A percentile compares a stretch with the other conserved stretches of the same genome.
Conservation (phyloP, 2,113 vertebrate species). For the Xiphorhynchus elegans region DNA sequence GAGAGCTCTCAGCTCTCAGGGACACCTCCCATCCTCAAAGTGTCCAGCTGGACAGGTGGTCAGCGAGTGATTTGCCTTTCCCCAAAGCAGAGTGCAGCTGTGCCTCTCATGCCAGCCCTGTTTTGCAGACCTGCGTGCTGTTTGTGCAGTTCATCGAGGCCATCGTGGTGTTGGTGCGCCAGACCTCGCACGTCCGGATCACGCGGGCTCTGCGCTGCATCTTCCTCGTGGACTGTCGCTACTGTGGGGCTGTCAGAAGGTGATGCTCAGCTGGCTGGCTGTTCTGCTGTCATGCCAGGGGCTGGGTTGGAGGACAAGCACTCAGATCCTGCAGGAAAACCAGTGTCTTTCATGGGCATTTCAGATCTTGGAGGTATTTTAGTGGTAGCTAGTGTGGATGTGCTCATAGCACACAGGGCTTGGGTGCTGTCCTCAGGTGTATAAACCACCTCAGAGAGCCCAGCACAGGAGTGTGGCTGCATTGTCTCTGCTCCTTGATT, state of each 20-base stretch:
- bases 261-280: constrained; percentile 6
- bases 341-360: neutral
- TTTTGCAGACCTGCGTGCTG: constrained; percentile 86
- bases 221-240: constrained; percentile 96
- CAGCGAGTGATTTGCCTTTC: neutral
- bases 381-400: neutral
- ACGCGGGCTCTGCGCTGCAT: constrained; percentile 95
- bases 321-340: neutral
- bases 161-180: constrained; percentile 93
- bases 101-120: neutral
- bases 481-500: neutral
- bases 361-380: neutral
- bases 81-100: neutral
- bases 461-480: neutral
- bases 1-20: neutral
- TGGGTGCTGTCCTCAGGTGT: neutral
- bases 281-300: neutral
- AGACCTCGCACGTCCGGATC: constrained; percentile 92
- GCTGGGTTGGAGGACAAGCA: neutral
- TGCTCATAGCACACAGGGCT: neutral
- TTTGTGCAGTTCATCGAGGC: constrained; percentile 94
- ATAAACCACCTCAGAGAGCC: neutral
- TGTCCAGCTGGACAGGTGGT: rapidly evolving
- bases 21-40: neutral
- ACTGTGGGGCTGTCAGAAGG: constrained; percentile 95